These are phyloP conservation scores for Mormyrus proboscirostris DNA, from an alignment of 2,797 vertebrate genomes.

Conservation along the genomic window DNA sequence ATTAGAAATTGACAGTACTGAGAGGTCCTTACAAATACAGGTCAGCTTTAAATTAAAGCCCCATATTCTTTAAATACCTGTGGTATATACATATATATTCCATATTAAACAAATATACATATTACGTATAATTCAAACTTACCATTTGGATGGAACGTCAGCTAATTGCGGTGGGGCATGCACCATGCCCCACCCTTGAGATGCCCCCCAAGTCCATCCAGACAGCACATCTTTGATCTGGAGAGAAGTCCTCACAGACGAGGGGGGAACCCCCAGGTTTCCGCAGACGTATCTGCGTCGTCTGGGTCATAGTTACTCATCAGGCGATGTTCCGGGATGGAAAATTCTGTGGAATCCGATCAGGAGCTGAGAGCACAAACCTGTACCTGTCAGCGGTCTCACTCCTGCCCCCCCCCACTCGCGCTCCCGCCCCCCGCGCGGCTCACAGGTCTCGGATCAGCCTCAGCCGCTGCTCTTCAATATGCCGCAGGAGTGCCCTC, in stretches of 20 bases:
- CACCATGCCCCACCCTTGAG: not conserved
- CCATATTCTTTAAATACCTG: not conserved
- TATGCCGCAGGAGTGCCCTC: constrained; percentile 64
- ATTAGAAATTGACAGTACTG: not conserved
- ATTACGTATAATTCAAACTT: not conserved
- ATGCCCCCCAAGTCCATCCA: not conserved
- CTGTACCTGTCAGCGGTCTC: not conserved
- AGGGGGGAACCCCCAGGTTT: not conserved
- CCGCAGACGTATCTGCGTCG: not conserved
- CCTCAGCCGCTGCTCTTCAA: constrained; percentile 58
- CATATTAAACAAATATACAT: not conserved
- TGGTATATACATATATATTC: not conserved
- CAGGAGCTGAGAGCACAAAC: not conserved
- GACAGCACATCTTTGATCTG: not conserved
- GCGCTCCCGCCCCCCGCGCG: too few relatives aligned
- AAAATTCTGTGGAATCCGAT: not conserved
- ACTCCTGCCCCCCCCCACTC: not conserved
- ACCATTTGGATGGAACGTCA: not conserved
- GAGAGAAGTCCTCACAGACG: not conserved
- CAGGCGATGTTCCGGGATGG: not conserved
- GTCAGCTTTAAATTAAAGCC: not conserved
- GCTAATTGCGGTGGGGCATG: not conserved
- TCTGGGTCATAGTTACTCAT: not conserved
- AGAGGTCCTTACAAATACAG: not conserved
- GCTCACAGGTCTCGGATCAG: constrained; percentile 54